Evolutionary conservation across 2,113 vertebrate species (phyloP), one percentile per base, ranked within the genome.

Genomic region (Gopherus flavomarginatus): DNA sequence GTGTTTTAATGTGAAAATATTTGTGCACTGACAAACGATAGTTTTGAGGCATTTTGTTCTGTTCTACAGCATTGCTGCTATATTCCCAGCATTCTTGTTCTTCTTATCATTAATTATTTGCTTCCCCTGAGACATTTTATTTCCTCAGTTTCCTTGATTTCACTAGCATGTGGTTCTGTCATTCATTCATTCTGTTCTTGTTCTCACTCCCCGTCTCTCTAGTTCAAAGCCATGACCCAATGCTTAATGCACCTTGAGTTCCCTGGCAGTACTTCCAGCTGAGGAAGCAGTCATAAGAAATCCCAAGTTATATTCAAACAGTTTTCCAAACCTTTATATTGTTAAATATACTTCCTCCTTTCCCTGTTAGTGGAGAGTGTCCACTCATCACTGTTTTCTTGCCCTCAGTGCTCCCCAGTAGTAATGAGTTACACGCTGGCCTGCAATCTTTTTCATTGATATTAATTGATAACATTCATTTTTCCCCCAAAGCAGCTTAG

Each of bases 31-130:
- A 83, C 82, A 52, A 94, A 81, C 1, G 0, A 77, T 87, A 82
- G 88, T 81, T 94, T 27, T 85, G 85, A 86, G 92, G 92, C 78
- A 89, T 80, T 96, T 91, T 86, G 85, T 6, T 95, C 91, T 97
- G 94, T 92, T 90, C 78, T 95, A 93, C 92, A 81, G 93, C 77
- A 2, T 87, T 93, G 77, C 83, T 95, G 93, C 94, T 96, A 87
- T 89, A 6, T 95, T 96, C 92, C 62, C 96, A 95, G 90, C 89
- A 88, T 88, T 81, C 92, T 56, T 75, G 27, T 65, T 93, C 87
- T 89, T 86, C 87, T 94, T 92, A 91, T 57, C 90, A 95, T 96
- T 95, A 94, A 96, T 97, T 95, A 97, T 96, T 97, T 94, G 96
- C 96, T 95, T 87, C 95, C 92, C 94, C 81, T 0, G 85, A 96